Evolutionary conservation across 2,888 invertebrate species (phyloP).

Genomic region (Drosophila rubida): DNA sequence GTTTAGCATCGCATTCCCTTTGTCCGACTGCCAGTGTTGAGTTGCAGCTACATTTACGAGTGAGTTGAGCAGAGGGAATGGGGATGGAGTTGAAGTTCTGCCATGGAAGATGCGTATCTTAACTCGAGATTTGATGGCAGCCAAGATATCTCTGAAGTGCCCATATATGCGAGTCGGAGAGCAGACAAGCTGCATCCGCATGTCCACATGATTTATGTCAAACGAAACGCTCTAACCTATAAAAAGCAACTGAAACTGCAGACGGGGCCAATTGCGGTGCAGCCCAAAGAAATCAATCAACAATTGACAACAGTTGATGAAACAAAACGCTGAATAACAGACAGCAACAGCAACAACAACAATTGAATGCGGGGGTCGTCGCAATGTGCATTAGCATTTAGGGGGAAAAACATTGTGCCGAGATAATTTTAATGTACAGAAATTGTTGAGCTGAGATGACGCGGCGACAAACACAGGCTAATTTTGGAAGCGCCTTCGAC

Average conservation of each 20-base stretch:
- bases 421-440: slow-evolving; percentile 61
- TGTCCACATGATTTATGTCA: slow-evolving; percentile 37
- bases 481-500: slow-evolving; percentile 57
- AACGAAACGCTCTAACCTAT: slow-evolving; percentile 45
- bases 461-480: slow-evolving; percentile 61
- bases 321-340: slow-evolving; percentile 32
- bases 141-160: slow-evolving; percentile 20
- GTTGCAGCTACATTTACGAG: not conserved
- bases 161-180: not conserved
- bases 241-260: slow-evolving; percentile 25
- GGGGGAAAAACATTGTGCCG: slow-evolving; percentile 32
- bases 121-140: slow-evolving; percentile 7
- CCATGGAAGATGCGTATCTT: not conserved
- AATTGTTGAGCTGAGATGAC: slow-evolving; percentile 55
- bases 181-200: not conserved
- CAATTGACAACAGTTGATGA: slow-evolving; percentile 66
- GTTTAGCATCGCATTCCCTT: slow-evolving; percentile 14
- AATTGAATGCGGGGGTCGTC: slow-evolving; percentile 48
- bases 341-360: slow-evolving; percentile 22
- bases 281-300: slow-evolving; percentile 70
- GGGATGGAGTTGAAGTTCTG: not conserved
- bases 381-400: slow-evolving; percentile 52
- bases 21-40: not conserved
- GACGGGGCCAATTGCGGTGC: slow-evolving; percentile 57
- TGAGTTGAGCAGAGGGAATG: not conserved